These are phyloP conservation scores for Embiotoca jacksoni DNA, from an alignment of 2,113 vertebrate genomes.

Conservation along the genomic window DNA sequence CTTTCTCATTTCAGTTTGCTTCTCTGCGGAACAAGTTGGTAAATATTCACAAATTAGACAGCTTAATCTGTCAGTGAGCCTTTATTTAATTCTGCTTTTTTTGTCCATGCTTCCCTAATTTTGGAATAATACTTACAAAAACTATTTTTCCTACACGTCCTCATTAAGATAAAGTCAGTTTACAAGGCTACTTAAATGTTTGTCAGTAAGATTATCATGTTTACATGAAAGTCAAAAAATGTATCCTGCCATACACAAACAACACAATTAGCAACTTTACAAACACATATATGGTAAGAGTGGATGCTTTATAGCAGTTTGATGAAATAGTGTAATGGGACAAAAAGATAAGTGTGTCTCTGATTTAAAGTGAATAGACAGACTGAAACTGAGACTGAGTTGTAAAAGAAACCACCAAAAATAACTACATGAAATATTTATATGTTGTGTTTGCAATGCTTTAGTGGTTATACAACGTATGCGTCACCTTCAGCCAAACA, in stretches of 20 bases:
- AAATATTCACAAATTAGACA: slow-evolving; percentile 19
- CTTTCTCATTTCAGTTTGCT: slow-evolving; percentile 70
- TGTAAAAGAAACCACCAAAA: slow-evolving; percentile 3
- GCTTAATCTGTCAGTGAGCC: slow-evolving; percentile 24
- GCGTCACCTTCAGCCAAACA: slow-evolving; percentile 9
- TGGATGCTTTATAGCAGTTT: background rate
- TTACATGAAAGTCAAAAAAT: background rate
- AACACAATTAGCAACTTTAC: background rate
- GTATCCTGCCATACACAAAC: background rate
- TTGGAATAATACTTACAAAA: background rate
- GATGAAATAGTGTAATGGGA: slow-evolving; percentile 20
- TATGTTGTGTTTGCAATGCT: slow-evolving; percentile 1
- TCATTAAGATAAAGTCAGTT: background rate
- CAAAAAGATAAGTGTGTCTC: slow-evolving; percentile 14
- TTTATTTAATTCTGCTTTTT: slow-evolving; percentile 16
- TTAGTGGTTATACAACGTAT: slow-evolving; percentile 15
- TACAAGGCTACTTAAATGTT: background rate
- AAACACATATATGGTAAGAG: background rate
- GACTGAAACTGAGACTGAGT: background rate
- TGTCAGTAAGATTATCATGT: background rate
- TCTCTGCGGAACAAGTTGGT: slow-evolving; percentile 24
- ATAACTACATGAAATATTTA: slow-evolving; percentile 14
- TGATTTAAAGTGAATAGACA: too few relatives aligned
- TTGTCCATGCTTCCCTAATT: background rate
- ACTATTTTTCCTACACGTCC: background rate